Evolutionary conservation across 2,113 vertebrate genomes (phyloP).

Genomic region (Dromaius novaehollandiae): DNA sequence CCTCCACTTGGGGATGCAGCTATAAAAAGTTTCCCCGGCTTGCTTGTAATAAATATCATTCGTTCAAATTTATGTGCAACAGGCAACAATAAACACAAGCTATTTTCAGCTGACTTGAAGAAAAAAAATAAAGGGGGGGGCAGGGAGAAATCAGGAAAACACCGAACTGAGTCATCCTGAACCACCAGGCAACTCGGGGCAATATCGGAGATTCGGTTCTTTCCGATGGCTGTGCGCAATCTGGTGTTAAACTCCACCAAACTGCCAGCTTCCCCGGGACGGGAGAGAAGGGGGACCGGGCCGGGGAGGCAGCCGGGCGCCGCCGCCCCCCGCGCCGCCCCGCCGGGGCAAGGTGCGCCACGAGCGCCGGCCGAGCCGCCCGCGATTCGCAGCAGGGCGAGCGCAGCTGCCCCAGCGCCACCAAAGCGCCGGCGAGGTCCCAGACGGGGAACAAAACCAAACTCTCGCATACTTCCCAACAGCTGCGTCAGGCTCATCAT

Average conservation of each 20-base stretch:
- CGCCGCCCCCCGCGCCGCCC: background rate
- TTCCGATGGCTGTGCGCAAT: background rate
- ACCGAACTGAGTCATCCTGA: background rate
- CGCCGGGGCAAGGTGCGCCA: background rate
- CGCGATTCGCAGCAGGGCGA: background rate
- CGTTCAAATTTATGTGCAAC: background rate
- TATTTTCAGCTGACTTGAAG: background rate
- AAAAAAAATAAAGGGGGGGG: no score
- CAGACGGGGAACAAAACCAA: background rate
- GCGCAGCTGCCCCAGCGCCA: background rate
- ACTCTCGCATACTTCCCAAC: background rate
- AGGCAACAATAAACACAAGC: background rate
- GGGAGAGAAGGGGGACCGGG: background rate
- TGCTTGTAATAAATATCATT: background rate
- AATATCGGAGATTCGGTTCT: background rate
- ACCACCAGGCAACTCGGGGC: background rate
- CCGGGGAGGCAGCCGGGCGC: no score
- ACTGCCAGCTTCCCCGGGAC: background rate
- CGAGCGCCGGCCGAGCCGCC: background rate
- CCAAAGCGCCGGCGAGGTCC: constrained; percentile 13
- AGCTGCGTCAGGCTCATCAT: background rate
- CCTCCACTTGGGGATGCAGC: background rate
- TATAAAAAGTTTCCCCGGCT: background rate
- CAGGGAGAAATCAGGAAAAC: background rate
- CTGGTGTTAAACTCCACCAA: background rate